Conservation (phyloP, 2,113 vertebrate genomes). For the Puffinus mauretanicus region DNA sequence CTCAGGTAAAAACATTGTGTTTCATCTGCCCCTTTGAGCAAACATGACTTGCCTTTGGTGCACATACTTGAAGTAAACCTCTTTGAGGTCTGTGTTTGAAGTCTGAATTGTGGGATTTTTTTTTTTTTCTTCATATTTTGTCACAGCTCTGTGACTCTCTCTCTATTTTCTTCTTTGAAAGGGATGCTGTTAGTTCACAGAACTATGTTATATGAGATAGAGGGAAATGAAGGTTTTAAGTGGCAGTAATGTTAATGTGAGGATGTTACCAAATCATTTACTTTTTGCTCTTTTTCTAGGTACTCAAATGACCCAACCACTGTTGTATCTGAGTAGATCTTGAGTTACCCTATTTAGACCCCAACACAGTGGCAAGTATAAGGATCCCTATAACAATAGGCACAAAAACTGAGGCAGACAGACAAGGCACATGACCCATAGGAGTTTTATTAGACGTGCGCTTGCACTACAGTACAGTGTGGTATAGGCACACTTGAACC, state of each 20-base stretch:
- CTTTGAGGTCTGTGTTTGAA: neutral
- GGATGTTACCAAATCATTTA: neutral
- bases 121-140: neutral
- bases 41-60: neutral
- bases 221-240: neutral
- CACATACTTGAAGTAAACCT: neutral
- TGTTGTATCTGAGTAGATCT: neutral
- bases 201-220: neutral
- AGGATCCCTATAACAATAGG: neutral
- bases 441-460: constrained; percentile 33
- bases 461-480: constrained; percentile 50
- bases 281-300: neutral
- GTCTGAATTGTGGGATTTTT: neutral
- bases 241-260: accelerated
- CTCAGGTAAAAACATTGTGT: neutral
- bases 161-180: neutral
- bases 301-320: neutral
- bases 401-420: neutral
- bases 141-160: neutral
- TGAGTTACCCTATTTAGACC: neutral
- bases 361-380: accelerated
- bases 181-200: neutral
- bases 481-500: constrained; percentile 25
- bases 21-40: neutral
- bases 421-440: neutral